phyloP scores from a whole-genome alignment of 2,888 invertebrate genomes.

The Cyclophora albipunctata region DNA sequence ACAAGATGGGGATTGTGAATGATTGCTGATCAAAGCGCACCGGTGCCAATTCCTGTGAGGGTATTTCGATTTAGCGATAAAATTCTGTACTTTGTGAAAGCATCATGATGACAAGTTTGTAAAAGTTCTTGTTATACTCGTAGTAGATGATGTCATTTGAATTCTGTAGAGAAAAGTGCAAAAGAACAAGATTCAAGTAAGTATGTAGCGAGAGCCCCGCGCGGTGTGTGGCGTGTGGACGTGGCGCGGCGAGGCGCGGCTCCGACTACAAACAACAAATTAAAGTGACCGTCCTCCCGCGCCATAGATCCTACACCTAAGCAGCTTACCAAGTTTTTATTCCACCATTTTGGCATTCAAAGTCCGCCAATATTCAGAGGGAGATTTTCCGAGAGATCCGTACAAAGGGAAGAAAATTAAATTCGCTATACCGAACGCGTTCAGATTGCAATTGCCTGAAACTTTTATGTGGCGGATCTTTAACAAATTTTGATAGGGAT shows the following conservation, averaged over 20 bases:
- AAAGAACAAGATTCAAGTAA: conserved; percentile 1
- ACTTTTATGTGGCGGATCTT: too few species aligned
- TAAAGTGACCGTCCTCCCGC: conserved; percentile 17
- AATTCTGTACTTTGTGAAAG: too few species aligned
- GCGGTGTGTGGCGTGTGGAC: neutral
- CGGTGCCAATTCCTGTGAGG: neutral
- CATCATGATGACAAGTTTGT: too few species aligned
- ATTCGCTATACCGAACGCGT: conserved; percentile 13
- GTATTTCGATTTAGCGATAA: neutral
- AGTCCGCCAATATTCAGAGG: conserved; percentile 10
- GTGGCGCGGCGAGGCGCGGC: conserved; percentile 1
- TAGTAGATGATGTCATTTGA: too few species aligned
- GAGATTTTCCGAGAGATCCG: conserved; percentile 4
- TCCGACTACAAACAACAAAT: conserved; percentile 23
- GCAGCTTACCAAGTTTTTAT: conserved; percentile 22
- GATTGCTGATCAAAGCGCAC: neutral
- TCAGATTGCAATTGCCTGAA: conserved; percentile 8
- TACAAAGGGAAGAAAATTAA: conserved; percentile 12
- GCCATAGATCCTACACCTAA: conserved; percentile 22
- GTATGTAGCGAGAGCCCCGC: neutral
- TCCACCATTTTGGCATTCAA: conserved; percentile 13
- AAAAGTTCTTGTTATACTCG: too few species aligned
- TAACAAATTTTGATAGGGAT: too few species aligned
- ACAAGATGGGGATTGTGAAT: neutral
- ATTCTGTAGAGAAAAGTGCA: neutral